Evolutionary conservation across 2,888 invertebrate species (phyloP).

Genomic region (Timema cristinae): DNA sequence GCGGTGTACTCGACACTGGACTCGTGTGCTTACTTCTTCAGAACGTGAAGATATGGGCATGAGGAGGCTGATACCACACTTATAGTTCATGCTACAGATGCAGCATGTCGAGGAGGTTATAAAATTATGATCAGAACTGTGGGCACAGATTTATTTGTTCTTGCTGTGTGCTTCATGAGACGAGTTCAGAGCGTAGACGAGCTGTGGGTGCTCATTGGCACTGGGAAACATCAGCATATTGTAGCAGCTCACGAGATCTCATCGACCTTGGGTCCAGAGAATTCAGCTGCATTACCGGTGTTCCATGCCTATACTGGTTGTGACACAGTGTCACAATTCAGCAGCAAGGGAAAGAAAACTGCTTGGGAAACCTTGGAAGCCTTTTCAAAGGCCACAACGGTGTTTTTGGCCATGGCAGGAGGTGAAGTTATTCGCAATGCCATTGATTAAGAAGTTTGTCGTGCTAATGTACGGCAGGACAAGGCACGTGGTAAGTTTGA

Average conservation of each 20-base stretch:
- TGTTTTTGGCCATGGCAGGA: background rate
- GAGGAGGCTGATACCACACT: background rate
- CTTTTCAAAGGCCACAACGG: background rate
- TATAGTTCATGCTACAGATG: conserved; percentile 14
- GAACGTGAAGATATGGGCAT: background rate
- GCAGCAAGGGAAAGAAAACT: background rate
- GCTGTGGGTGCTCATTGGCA: conserved; percentile 10
- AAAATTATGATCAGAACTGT: conserved; percentile 8
- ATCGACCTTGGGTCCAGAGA: background rate
- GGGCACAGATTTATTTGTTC: background rate
- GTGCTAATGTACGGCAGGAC: background rate
- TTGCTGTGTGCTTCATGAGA: background rate
- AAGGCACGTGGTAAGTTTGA: background rate
- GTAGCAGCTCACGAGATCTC: too few relatives aligned
- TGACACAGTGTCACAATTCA: background rate
- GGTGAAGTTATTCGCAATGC: conserved; percentile 8
- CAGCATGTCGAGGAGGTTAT: background rate
- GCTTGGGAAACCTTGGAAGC: background rate
- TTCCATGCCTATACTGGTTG: conserved; percentile 1
- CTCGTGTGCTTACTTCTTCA: background rate
- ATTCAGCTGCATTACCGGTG: background rate
- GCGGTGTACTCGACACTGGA: background rate
- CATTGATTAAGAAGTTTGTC: background rate
- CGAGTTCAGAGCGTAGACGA: background rate
- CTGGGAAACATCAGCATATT: conserved; percentile 5